These are phyloP conservation scores for Chelonia mydas DNA, from an alignment of 2,797 vertebrate genomes.

Conservation along the genomic window DNA sequence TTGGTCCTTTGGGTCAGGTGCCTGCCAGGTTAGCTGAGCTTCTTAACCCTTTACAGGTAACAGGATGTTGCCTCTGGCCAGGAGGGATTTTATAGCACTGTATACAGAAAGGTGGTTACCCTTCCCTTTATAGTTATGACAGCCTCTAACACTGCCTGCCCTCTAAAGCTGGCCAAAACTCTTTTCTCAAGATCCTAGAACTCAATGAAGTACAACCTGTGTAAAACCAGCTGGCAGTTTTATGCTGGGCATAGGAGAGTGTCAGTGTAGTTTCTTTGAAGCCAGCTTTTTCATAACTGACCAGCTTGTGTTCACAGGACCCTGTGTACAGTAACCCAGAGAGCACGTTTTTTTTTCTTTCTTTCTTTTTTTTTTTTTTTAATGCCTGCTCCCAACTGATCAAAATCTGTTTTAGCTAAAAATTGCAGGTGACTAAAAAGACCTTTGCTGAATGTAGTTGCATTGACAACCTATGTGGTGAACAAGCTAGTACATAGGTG, in stretches of 20 bases:
- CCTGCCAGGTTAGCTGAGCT: too few relatives aligned
- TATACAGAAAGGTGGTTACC: too few relatives aligned
- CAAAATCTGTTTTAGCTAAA: background rate
- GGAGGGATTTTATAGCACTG: too few relatives aligned
- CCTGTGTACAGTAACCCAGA: background rate
- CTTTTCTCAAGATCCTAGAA: background rate
- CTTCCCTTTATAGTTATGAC: too few relatives aligned
- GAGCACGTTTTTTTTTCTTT: background rate
- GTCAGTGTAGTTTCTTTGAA: too few relatives aligned
- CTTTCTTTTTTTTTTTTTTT: background rate
- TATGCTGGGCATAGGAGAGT: too few relatives aligned
- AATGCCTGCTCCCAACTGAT: background rate
- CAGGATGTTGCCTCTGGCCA: too few relatives aligned
- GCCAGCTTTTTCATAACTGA: background rate
- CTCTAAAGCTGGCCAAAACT: background rate
- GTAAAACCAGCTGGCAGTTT: background rate
- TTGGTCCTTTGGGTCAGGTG: too few relatives aligned
- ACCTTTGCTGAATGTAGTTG: background rate
- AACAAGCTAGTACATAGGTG: background rate
- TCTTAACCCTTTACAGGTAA: too few relatives aligned
- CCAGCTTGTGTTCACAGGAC: background rate
- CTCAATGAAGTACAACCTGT: background rate
- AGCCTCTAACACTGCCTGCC: too few relatives aligned
- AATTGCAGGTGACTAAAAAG: background rate
- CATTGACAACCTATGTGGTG: background rate